These are phyloP conservation scores for Hydractinia echinata DNA, from an alignment of 30 jellyfish, hydroid and myxozoan species.

Conservation along the genomic window DNA sequence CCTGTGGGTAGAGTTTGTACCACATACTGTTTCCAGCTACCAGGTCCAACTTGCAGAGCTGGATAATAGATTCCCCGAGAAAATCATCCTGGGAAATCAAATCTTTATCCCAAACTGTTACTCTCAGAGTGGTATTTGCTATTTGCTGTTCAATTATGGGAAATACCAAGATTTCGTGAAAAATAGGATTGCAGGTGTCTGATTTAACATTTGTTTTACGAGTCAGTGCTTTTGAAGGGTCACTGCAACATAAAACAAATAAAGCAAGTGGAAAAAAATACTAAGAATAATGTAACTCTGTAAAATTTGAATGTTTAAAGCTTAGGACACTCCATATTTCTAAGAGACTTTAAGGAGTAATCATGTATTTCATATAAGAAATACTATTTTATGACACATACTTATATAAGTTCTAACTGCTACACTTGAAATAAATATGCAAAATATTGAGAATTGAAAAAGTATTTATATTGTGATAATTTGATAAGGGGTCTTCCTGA, in stretches of 20 bases:
- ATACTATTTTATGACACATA: no score
- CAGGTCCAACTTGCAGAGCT: constrained; percentile 60
- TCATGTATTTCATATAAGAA: no score
- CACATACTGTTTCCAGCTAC: constrained; percentile 60
- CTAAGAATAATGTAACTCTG: background rate
- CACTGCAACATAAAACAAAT: background rate
- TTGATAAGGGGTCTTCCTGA: background rate
- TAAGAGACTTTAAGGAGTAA: no score
- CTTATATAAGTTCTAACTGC: background rate
- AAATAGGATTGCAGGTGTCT: constrained; percentile 62
- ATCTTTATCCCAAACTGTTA: constrained; percentile 70
- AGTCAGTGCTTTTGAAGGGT: constrained; percentile 17
- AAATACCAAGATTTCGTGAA: constrained; percentile 67
- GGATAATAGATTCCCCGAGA: constrained; percentile 68
- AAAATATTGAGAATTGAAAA: background rate
- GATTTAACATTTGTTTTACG: constrained; percentile 52
- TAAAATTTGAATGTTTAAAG: background rate
- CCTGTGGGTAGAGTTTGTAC: constrained; percentile 70
- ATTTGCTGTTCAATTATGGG: constrained; percentile 46
- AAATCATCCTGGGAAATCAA: constrained; percentile 55
- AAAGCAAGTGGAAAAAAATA: background rate
- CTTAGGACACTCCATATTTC: background rate
- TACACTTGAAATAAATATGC: background rate
- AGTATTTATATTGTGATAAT: no score
- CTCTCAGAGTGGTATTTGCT: constrained; percentile 51